These are phyloP conservation scores for Cephus sareptanus DNA, from an alignment of 2,888 invertebrate genomes.

Conservation along the genomic window DNA sequence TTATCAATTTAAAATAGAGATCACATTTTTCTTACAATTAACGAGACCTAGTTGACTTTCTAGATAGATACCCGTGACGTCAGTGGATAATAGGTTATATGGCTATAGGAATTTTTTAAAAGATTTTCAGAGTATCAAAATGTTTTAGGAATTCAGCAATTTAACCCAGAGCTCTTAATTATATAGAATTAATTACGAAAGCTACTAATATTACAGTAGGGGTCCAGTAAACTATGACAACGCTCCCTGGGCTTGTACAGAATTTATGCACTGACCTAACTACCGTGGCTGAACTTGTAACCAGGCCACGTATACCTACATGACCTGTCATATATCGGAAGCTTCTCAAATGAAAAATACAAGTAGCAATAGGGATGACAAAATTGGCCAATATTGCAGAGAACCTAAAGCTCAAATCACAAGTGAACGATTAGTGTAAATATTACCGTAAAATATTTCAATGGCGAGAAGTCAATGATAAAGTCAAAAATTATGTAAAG, in stretches of 20 bases:
- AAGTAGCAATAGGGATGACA: neutral
- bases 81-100: neutral
- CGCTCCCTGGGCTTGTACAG: constrained; percentile 47
- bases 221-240: constrained; percentile 42
- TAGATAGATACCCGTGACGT: neutral
- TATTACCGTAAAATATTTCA: neutral
- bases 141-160: neutral
- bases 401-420: neutral
- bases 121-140: neutral
- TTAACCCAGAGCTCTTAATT: constrained; percentile 18
- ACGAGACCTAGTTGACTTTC: neutral
- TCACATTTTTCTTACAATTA: neutral
- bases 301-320: neutral
- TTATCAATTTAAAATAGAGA: neutral
- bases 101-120: neutral
- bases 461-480: neutral
- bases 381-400: neutral
- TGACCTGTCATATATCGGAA: neutral
- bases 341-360: neutral
- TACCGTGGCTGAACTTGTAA: neutral
- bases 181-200: constrained; percentile 42
- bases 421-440: neutral
- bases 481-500: neutral
- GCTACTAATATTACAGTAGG: constrained; percentile 46
- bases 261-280: constrained; percentile 39